Percentiles rank a stretch among this genome's conserved stretches.
Evolutionary conservation across 2,113 vertebrate species (phyloP).

Genomic region (Cyphomyrus discorhynchus): DNA sequence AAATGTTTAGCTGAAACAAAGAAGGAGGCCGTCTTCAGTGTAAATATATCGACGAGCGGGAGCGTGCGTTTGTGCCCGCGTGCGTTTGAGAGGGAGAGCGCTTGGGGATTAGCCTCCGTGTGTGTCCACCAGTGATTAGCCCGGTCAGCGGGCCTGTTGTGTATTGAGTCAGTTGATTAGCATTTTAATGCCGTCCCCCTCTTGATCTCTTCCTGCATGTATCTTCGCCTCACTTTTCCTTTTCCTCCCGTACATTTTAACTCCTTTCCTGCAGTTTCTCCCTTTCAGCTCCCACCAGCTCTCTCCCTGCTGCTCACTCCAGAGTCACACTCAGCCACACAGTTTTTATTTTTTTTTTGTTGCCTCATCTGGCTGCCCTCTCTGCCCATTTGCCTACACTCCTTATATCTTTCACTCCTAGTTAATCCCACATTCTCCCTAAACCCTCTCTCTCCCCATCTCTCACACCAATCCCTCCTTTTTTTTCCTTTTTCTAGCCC

Average conservation of each 20-base stretch:
- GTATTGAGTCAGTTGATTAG: conserved; percentile 61
- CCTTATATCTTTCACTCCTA: conserved; percentile 27
- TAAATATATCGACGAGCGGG: not conserved
- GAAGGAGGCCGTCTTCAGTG: not conserved
- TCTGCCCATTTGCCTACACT: not conserved
- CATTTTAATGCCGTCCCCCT: conserved; percentile 65
- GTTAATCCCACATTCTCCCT: conserved; percentile 16
- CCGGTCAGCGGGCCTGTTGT: conserved; percentile 68
- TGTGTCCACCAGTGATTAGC: conserved; percentile 70
- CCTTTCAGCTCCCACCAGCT: not conserved
- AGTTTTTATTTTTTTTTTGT: not conserved
- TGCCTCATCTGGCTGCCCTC: not conserved
- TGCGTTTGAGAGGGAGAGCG: conserved; percentile 30
- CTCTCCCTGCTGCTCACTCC: conserved; percentile 10
- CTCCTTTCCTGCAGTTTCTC: not conserved
- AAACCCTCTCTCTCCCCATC: conserved; percentile 35
- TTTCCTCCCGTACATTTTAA: conserved; percentile 32
- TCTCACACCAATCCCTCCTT: conserved; percentile 30
- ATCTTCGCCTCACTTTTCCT: conserved; percentile 29
- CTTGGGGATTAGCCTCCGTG: conserved; percentile 59
- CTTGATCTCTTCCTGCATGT: conserved; percentile 51
- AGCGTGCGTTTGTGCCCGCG: not conserved
- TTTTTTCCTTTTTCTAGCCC: conserved; percentile 38
- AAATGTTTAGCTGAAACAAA: not conserved
- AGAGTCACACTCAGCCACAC: conserved; percentile 35